Percentiles rank a stretch among this genome's conserved stretches.
phyloP scores from a whole-genome alignment of 2,113 vertebrate genomes.

The Passer domesticus region DNA sequence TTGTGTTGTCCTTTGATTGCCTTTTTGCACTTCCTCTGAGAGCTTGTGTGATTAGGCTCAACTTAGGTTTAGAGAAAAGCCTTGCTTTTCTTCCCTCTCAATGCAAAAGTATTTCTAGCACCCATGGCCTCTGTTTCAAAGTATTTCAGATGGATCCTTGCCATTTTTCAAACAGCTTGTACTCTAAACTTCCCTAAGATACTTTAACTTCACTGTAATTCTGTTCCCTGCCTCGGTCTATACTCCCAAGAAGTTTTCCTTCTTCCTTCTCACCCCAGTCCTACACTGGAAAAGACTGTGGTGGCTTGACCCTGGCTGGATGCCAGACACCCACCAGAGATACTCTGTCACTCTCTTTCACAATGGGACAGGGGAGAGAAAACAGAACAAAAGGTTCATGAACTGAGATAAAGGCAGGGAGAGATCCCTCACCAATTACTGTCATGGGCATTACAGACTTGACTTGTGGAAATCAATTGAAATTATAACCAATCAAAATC shows the following conservation, averaged over 20 bases:
- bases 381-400: neutral
- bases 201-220: neutral
- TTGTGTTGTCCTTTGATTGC: neutral
- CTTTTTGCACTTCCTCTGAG: neutral
- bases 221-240: neutral
- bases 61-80: neutral
- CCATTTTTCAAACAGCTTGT: neutral
- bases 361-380: neutral
- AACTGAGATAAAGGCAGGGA: neutral
- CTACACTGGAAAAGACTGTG: neutral
- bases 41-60: neutral
- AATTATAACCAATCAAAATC: neutral
- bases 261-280: neutral
- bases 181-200: neutral
- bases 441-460: neutral
- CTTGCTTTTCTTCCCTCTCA: neutral
- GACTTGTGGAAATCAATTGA: neutral
- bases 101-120: neutral
- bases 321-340: neutral
- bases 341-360: neutral
- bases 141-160: neutral
- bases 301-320: neutral
- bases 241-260: neutral
- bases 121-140: neutral
- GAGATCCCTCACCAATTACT: neutral